phyloP scores from a whole-genome alignment of 2,888 invertebrate genomes.

The Adineta ricciae region DNA sequence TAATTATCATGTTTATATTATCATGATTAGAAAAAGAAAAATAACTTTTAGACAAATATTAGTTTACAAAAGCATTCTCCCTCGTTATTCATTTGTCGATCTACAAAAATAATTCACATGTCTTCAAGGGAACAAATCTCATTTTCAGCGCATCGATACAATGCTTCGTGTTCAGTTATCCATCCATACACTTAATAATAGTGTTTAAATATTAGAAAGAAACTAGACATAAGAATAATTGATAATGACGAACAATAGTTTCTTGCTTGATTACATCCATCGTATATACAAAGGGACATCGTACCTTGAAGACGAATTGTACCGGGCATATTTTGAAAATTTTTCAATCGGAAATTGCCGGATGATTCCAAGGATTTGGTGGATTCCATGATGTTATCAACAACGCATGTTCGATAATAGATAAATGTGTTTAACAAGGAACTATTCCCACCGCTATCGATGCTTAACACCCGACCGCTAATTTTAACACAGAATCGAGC shows the following conservation, averaged over 20 bases:
- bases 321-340: neutral
- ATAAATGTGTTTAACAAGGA: neutral
- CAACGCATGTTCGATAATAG: neutral
- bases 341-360: constrained; percentile 14
- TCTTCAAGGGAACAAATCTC: neutral
- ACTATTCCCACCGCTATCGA: neutral
- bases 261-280: neutral
- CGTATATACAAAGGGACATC: neutral
- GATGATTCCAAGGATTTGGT: constrained; percentile 13
- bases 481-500: constrained; percentile 19
- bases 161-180: neutral
- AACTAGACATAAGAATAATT: neutral
- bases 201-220: neutral
- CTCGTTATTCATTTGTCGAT: neutral
- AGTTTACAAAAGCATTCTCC: too few relatives aligned
- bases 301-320: neutral
- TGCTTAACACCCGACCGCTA: neutral
- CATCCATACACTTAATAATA: neutral
- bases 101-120: neutral
- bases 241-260: neutral
- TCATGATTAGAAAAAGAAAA: neutral
- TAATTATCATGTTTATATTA: neutral
- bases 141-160: neutral
- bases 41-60: neutral
- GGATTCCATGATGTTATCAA: constrained; percentile 4